Evolutionary conservation across 2,888 invertebrate genomes (phyloP).

Genomic region (Epinotia brunnichana): DNA sequence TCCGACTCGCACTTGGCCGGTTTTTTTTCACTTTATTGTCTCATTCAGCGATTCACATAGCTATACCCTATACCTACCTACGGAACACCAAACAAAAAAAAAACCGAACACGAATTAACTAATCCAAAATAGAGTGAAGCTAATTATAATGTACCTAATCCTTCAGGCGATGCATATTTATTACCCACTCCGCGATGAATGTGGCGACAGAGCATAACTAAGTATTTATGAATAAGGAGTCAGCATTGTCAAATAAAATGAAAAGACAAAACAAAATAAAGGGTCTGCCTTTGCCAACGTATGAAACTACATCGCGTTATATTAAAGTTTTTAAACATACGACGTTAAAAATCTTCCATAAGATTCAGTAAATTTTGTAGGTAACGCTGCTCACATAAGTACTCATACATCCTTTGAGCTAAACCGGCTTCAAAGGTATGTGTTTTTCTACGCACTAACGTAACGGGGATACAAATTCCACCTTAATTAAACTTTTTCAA

Average conservation of each 20-base stretch:
- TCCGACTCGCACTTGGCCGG: too few relatives aligned
- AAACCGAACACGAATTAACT: not conserved
- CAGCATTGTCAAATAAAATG: slow-evolving; percentile 4
- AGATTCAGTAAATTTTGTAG: too few relatives aligned
- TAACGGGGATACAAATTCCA: not conserved
- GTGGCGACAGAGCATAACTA: slow-evolving; percentile 24
- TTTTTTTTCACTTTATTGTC: not conserved
- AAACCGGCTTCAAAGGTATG: too few relatives aligned
- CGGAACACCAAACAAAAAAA: not conserved
- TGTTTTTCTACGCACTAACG: not conserved
- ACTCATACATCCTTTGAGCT: not conserved
- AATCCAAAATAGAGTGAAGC: slow-evolving; percentile 2
- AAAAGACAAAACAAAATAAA: not conserved
- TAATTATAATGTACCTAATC: slow-evolving; percentile 22
- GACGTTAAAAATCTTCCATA: too few relatives aligned
- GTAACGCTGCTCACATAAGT: too few relatives aligned
- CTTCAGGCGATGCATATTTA: slow-evolving; percentile 28
- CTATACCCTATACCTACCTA: too few relatives aligned
- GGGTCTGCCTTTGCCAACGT: not conserved
- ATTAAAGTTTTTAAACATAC: too few relatives aligned
- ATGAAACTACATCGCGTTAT: too few relatives aligned
- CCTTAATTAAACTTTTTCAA: not conserved
- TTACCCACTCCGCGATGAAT: slow-evolving; percentile 2
- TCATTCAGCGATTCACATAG: not conserved
- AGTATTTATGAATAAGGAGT: slow-evolving; percentile 11